Evolutionary conservation across 2,888 invertebrate genomes (phyloP), one percentile per base, ranked within the genome.

Genomic region (Acronicta alni): DNA sequence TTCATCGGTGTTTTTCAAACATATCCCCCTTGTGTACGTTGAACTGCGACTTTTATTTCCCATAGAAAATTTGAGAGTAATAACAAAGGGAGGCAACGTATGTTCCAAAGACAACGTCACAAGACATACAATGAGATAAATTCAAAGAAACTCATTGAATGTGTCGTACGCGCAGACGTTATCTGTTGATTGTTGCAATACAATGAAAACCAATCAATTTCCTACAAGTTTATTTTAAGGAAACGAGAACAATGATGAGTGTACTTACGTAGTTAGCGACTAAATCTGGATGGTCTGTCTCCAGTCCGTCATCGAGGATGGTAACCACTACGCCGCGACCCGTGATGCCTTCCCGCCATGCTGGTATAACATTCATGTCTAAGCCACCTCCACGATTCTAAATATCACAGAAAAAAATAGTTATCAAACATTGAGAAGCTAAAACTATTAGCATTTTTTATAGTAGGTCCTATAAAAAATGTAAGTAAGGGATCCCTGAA

Each of bases 341-440:
- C 0, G 99, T 99, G 83, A 98, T 96, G 48, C 99, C 99, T 89
- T 97, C 97, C 84, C 96, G 95, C 99, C 99, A 99, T 37, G 99
- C 99, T 56, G 97, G 97, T 82, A 97, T 96, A 68, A 99, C 99
- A 90, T 99, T 99, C 99, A 99, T 99, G 84, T 99, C 98, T 67
- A 98, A 91, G 12, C 98, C 98, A 65, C 96, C 96, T n/a, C 98
- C 99, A 55, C 99, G 96, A 88, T 98, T 98, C 98, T 98, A 88
- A 42, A 91, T 84, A 72, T 72, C 81, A 65, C 81, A 72, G 64
- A 65, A 74, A 54, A 44, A 63, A 42, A 42, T 9, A 17, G 20
- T 1, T 20, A 48, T 53, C 17, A 26, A 20, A 20, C 5, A 20
- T 4, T 2, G 20, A 2, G n/a, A n/a, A n/a, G n/a, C n/a, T n/a